phyloP scores from a whole-genome alignment of 2,113 vertebrate species.

The Lanius ludovicianus region DNA sequence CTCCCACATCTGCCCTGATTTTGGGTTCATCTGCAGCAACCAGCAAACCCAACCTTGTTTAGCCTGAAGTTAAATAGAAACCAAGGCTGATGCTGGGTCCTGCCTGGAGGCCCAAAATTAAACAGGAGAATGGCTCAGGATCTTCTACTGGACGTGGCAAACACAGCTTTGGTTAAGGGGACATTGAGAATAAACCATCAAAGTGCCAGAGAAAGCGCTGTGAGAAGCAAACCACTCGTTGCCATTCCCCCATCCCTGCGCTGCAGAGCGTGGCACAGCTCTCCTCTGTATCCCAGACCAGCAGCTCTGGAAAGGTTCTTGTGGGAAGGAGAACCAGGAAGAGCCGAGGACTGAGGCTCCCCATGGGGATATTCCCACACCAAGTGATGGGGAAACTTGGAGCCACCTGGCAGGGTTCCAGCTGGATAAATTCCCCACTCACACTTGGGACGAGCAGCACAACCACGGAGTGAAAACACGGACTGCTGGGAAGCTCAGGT shows the following conservation, averaged over 20 bases:
- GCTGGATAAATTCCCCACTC: background rate
- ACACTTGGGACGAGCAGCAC: background rate
- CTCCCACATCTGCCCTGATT: background rate
- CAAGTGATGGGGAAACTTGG: accelerated
- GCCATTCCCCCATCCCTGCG: background rate
- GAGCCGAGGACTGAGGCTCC: accelerated
- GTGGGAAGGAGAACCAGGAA: background rate
- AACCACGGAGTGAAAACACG: background rate
- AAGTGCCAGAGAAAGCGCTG: background rate
- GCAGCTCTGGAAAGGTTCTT: background rate
- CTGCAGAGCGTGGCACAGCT: background rate
- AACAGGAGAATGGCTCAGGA: background rate
- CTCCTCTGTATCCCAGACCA: background rate
- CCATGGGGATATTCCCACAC: background rate
- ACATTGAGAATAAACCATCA: background rate
- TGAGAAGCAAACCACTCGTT: background rate
- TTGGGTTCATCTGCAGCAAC: background rate
- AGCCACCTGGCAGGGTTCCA: background rate
- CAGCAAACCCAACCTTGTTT: background rate
- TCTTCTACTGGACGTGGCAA: no score
- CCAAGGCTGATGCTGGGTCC: background rate
- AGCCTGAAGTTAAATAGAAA: background rate
- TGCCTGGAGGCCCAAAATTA: background rate
- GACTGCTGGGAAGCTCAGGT: background rate
- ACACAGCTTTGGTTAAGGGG: background rate